A percentile compares a stretch with the other conserved stretches of the same genome.
These are phyloP conservation scores for Idaea aversata DNA, from an alignment of 2,888 invertebrate species.

Conservation along the genomic window DNA sequence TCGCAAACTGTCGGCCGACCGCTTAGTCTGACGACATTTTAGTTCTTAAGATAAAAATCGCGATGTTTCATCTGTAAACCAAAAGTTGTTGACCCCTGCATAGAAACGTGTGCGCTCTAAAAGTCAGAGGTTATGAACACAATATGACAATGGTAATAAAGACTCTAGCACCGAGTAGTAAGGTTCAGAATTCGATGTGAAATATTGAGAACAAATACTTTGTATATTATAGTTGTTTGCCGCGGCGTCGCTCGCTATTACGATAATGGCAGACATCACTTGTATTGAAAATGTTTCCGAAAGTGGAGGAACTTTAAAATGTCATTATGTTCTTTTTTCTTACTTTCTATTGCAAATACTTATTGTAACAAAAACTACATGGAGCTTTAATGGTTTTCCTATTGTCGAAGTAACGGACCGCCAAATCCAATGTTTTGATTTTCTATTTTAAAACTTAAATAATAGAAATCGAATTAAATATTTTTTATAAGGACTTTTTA, in stretches of 20 bases:
- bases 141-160: neutral
- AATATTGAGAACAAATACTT: neutral
- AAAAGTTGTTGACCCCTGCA: conserved; percentile 5
- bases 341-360: conserved; percentile 13
- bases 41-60: conserved; percentile 1
- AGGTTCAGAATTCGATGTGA: neutral
- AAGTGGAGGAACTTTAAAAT: conserved; percentile 26
- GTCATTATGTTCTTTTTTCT: conserved; percentile 21
- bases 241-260: conserved; percentile 22
- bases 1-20: too few species aligned
- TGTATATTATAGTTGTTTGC: conserved; percentile 16
- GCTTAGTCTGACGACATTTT: too few species aligned
- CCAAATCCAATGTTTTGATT: too few species aligned
- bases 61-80: neutral
- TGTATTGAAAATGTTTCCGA: conserved; percentile 22
- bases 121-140: conserved; percentile 3
- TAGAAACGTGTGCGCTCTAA: neutral
- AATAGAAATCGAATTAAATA: too few species aligned
- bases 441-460: too few species aligned
- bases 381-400: neutral
- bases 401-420: too few species aligned
- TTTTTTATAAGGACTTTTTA: too few species aligned
- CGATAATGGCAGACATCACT: conserved; percentile 24
- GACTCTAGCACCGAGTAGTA: neutral
- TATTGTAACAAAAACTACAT: neutral